Percentiles rank a stretch among this genome's conserved stretches.
These are phyloP conservation scores for Nipponia nippon DNA, from an alignment of 2,113 vertebrate genomes.

Conservation along the genomic window DNA sequence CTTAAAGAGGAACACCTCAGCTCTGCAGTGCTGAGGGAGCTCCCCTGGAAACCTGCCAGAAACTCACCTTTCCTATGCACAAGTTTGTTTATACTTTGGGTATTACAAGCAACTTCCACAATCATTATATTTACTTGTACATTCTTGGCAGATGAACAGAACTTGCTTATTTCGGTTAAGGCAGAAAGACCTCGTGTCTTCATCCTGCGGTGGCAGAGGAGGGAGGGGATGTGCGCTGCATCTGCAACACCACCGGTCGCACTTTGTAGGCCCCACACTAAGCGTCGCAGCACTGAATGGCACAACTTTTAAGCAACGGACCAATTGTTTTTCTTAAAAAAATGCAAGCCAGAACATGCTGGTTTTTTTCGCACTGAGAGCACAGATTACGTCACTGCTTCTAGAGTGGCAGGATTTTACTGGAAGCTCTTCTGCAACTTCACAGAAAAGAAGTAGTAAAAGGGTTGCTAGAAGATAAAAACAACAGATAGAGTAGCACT, in stretches of 20 bases:
- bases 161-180: neutral
- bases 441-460: neutral
- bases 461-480: neutral
- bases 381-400: neutral
- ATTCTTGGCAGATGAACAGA: neutral
- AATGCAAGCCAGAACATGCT: neutral
- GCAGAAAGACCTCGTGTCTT: neutral
- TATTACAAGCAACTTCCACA: neutral
- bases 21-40: neutral
- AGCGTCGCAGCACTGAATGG: rapidly evolving
- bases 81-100: neutral
- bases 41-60: neutral
- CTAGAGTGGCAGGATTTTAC: neutral
- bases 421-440: neutral
- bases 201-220: neutral
- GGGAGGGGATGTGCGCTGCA: neutral
- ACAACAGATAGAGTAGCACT: neutral
- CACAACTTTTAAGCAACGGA: neutral
- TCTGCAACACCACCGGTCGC: neutral
- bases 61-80: neutral
- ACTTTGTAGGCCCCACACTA: neutral
- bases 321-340: neutral
- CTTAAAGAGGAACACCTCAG: neutral
- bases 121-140: neutral
- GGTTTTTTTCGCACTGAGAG: neutral